These are phyloP conservation scores for Biston stratarius DNA, from an alignment of 2,888 invertebrate genomes.

Conservation along the genomic window DNA sequence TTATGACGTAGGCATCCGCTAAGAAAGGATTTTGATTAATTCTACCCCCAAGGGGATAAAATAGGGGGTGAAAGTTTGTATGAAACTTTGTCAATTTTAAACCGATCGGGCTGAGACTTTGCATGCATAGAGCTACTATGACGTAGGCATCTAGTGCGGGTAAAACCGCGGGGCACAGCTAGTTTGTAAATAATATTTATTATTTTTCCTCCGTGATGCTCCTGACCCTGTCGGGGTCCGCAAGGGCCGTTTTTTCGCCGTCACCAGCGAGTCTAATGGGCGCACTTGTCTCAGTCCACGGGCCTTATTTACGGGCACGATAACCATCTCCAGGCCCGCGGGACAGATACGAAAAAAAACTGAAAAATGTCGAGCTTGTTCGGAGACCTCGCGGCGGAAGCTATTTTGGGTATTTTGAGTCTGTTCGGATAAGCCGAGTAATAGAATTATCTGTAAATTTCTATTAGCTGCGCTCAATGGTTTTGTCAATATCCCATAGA, in stretches of 20 bases:
- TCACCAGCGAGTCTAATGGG: constrained; percentile 68
- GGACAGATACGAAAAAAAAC: constrained; percentile 22
- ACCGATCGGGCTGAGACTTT: too few relatives aligned
- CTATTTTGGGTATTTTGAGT: constrained; percentile 12
- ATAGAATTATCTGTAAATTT: neutral
- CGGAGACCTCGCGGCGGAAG: constrained; percentile 15
- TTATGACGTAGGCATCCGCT: too few relatives aligned
- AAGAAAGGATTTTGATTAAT: too few relatives aligned
- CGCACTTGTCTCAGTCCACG: constrained; percentile 70
- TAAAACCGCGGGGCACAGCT: too few relatives aligned
- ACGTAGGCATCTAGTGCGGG: too few relatives aligned
- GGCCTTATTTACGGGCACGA: constrained; percentile 75
- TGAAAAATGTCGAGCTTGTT: constrained; percentile 4
- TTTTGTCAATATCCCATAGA: too few relatives aligned
- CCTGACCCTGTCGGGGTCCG: constrained; percentile 48
- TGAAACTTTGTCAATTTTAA: too few relatives aligned
- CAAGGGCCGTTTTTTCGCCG: constrained; percentile 43
- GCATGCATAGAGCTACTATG: too few relatives aligned
- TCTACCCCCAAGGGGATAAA: too few relatives aligned
- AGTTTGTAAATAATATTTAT: neutral
- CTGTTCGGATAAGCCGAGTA: neutral
- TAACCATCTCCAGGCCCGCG: constrained; percentile 60
- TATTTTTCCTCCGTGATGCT: constrained; percentile 26
- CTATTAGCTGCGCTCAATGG: too few relatives aligned
- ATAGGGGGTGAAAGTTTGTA: too few relatives aligned